These are phyloP conservation scores for Microtus pennsylvanicus DNA, from an alignment of 2,113 vertebrate species.

Conservation along the genomic window DNA sequence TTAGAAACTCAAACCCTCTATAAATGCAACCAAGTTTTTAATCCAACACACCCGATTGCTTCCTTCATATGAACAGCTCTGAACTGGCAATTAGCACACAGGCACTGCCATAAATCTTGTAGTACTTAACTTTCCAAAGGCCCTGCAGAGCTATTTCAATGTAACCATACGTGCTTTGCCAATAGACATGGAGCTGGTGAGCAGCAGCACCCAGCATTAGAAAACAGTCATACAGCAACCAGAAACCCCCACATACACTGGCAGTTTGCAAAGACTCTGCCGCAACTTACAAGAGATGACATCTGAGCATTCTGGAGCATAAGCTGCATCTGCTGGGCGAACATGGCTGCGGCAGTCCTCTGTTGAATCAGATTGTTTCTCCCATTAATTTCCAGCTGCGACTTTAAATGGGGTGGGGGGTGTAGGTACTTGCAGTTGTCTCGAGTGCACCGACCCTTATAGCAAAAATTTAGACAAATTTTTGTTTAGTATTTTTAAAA, in stretches of 20 bases:
- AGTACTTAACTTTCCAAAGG: background rate
- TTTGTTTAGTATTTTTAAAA: slow-evolving; percentile 28
- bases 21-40: slow-evolving; percentile 50
- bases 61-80: background rate
- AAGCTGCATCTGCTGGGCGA: slow-evolving; percentile 99
- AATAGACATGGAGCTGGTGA: rapidly evolving
- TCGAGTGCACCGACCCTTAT: slow-evolving; percentile 95
- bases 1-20: background rate
- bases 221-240: background rate
- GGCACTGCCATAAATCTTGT: slow-evolving; percentile 23
- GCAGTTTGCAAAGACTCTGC: rapidly evolving
- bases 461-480: slow-evolving; percentile 39
- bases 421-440: slow-evolving; percentile 99
- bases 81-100: background rate
- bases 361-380: slow-evolving; percentile 99
- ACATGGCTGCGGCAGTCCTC: slow-evolving; percentile 97
- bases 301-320: slow-evolving; percentile 96
- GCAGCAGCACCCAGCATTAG: background rate
- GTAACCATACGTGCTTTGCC: background rate
- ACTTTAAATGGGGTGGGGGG: slow-evolving; percentile 98
- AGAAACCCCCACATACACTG: background rate
- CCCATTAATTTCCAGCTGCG: slow-evolving; percentile 98
- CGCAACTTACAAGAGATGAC: slow-evolving; percentile 94
- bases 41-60: background rate
- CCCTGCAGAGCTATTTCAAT: slow-evolving; percentile 16